A percentile compares a stretch with the other conserved stretches of the same genome.
These are phyloP conservation scores for Holocentrus rufus DNA, from an alignment of 2,797 vertebrate genomes.

Conservation along the genomic window DNA sequence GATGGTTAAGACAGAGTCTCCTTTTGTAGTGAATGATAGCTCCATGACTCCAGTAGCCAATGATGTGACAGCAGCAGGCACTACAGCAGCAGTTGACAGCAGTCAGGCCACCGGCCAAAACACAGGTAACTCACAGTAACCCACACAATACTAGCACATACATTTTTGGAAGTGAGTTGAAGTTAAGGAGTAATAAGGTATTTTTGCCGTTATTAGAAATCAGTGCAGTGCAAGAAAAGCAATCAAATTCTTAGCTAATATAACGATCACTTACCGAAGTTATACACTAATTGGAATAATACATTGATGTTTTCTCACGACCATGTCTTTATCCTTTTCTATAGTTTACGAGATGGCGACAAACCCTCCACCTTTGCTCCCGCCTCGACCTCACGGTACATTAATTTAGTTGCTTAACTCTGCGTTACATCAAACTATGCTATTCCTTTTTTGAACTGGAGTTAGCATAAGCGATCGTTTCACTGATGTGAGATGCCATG, in stretches of 20 bases:
- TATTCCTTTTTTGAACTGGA: not conserved
- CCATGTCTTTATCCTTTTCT: not conserved
- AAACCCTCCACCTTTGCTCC: constrained; percentile 43
- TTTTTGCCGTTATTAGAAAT: not conserved
- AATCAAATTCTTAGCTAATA: not conserved
- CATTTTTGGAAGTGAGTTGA: not conserved
- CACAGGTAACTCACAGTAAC: constrained; percentile 40
- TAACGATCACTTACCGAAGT: not conserved
- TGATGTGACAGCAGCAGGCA: constrained; percentile 12
- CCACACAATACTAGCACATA: not conserved
- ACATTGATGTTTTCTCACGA: not conserved
- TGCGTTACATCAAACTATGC: not conserved
- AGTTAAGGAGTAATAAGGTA: not conserved
- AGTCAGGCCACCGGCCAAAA: constrained; percentile 22
- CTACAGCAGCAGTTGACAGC: not conserved
- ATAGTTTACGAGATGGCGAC: constrained; percentile 52
- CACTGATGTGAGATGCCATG: not conserved
- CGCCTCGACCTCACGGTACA: constrained; percentile 46
- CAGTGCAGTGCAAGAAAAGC: not conserved
- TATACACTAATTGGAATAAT: not conserved
- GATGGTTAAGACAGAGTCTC: not conserved
- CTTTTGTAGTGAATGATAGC: constrained; percentile 70
- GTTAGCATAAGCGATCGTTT: not conserved
- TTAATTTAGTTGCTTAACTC: not conserved
- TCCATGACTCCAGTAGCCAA: constrained; percentile 7